Evolutionary conservation across 2,113 vertebrate genomes (phyloP).

Genomic region (Dolichotis patagonum): DNA sequence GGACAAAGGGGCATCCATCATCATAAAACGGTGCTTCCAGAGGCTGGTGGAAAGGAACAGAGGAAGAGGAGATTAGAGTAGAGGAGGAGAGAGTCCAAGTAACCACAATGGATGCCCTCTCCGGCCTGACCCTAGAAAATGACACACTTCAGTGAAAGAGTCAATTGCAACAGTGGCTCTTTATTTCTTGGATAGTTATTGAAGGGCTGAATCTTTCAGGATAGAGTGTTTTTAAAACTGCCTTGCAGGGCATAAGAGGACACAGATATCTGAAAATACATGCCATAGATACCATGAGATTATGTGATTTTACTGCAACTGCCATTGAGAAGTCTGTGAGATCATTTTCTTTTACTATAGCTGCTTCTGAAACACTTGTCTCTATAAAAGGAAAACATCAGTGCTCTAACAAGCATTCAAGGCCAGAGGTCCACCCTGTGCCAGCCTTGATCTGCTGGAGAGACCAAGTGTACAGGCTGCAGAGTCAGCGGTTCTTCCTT

Average conservation of each 20-base stretch:
- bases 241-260: background rate
- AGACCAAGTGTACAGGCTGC: background rate
- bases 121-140: background rate
- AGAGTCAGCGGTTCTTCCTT: background rate
- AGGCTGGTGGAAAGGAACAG: constrained; percentile 51
- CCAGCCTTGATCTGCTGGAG: background rate
- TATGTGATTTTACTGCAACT: background rate
- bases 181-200: constrained; percentile 15
- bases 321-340: background rate
- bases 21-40: constrained; percentile 12
- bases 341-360: background rate
- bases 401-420: background rate
- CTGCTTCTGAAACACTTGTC: background rate
- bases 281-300: background rate
- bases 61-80: background rate
- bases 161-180: background rate
- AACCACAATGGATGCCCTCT: background rate
- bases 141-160: constrained; percentile 8
- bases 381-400: background rate
- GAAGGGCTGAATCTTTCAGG: background rate
- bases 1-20: constrained; percentile 52
- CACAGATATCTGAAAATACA: constrained; percentile 52
- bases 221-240: constrained; percentile 50
- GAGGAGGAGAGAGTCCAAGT: background rate
- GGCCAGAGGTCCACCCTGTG: background rate